Percentiles rank a stretch among this genome's conserved stretches.
Conservation (phyloP, 2,888 invertebrate genomes). For the Epinotia ramella region DNA sequence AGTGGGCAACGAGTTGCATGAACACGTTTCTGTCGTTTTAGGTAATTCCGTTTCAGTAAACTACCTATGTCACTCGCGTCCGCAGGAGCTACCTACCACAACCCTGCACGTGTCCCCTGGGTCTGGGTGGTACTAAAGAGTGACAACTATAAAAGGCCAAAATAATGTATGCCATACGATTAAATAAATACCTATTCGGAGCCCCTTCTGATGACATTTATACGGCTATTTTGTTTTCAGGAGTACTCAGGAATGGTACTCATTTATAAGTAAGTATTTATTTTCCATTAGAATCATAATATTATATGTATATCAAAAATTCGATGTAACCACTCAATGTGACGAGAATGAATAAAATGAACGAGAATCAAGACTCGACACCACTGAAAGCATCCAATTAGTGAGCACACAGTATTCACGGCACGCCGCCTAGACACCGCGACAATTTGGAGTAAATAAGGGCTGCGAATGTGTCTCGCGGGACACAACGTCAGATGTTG, state of each 20-base stretch:
- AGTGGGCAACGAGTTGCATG: slow-evolving; percentile 16
- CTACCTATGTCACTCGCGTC: too few species aligned
- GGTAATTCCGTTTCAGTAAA: slow-evolving; percentile 16
- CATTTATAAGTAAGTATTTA: background rate
- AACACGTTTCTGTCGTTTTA: slow-evolving; percentile 4
- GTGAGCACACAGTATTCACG: slow-evolving; percentile 42
- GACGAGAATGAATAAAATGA: slow-evolving; percentile 32
- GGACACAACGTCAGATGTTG: slow-evolving; percentile 12
- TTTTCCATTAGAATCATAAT: slow-evolving; percentile 4
- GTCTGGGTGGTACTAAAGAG: too few species aligned
- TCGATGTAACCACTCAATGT: background rate
- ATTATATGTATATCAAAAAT: background rate
- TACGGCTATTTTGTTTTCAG: too few species aligned
- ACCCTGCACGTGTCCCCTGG: too few species aligned
- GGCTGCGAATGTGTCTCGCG: slow-evolving; percentile 32
- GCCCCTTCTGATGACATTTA: background rate
- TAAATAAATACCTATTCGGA: background rate
- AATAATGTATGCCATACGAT: too few species aligned
- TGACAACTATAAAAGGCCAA: too few species aligned
- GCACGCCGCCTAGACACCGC: slow-evolving; percentile 38
- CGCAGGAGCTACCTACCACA: too few species aligned
- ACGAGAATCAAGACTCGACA: slow-evolving; percentile 31
- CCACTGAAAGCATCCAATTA: slow-evolving; percentile 42
- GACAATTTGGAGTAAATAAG: slow-evolving; percentile 42
- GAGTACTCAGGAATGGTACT: background rate